Conservation (phyloP, 2,797 vertebrate species). For the Acipenser ruthenus region DNA sequence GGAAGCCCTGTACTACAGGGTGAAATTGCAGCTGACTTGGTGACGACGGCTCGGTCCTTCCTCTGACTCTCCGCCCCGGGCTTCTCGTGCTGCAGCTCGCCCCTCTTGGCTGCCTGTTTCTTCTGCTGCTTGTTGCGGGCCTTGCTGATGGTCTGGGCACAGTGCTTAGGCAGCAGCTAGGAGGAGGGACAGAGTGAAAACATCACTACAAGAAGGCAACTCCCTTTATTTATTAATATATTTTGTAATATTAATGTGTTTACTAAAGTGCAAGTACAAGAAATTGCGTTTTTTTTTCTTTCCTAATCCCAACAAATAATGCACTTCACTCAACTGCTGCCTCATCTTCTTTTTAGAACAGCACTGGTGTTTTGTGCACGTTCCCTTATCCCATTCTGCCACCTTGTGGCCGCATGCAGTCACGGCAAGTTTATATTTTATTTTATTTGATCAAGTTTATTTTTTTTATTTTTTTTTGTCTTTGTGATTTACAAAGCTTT, state of each 20-base stretch:
- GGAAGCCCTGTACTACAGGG: background rate
- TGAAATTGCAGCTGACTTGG: conserved; percentile 64
- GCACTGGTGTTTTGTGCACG: too few species aligned
- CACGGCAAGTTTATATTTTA: too few species aligned
- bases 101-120: conserved; percentile 64
- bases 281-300: too few species aligned
- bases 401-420: too few species aligned
- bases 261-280: too few species aligned
- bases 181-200: conserved; percentile 11
- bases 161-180: conserved; percentile 82
- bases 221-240: background rate
- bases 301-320: too few species aligned
- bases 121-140: conserved; percentile 73
- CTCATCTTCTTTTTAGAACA: too few species aligned
- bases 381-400: too few species aligned
- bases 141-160: conserved; percentile 75
- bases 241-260: background rate
- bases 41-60: conserved; percentile 71
- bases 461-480: too few species aligned
- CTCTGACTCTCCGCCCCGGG: conserved; percentile 82
- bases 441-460: too few species aligned
- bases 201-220: conserved; percentile 1
- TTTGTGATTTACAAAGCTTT: too few species aligned
- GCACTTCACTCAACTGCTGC: too few species aligned
- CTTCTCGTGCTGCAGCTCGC: conserved; percentile 72